Percentiles rank a stretch among this genome's conserved stretches.
phyloP scores from a whole-genome alignment of 2,888 invertebrate species.

The Melanotus villosus region DNA sequence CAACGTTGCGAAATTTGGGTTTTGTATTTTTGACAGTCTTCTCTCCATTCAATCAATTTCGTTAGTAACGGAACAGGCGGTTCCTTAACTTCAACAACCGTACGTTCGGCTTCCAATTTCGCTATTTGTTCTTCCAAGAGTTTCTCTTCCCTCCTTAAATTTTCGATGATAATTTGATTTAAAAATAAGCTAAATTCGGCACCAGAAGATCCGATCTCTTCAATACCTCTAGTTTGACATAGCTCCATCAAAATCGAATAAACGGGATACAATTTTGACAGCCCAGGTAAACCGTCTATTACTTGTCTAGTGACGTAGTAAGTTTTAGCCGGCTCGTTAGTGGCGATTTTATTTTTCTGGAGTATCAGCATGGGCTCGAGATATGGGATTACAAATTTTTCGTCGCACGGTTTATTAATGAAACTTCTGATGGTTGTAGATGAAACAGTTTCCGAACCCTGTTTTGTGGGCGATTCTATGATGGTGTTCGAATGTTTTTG shows the following conservation, averaged over 20 bases:
- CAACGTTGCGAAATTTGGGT: not conserved
- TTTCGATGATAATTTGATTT: not conserved
- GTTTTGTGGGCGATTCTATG: not conserved
- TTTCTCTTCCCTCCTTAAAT: not conserved
- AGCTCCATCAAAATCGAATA: not conserved
- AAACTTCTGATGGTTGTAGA: not conserved
- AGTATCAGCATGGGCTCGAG: conserved; percentile 15
- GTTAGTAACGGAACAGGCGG: not conserved
- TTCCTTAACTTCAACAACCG: not conserved
- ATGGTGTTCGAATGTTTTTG: not conserved
- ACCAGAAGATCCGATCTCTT: no score
- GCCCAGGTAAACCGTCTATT: not conserved
- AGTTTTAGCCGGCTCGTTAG: not conserved
- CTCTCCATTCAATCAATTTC: not conserved
- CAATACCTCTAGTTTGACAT: not conserved
- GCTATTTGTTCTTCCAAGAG: not conserved
- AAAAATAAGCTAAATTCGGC: not conserved
- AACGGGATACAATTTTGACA: not conserved
- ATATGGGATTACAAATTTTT: conserved; percentile 30
- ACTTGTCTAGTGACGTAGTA: conserved; percentile 7
- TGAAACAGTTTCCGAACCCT: not conserved
- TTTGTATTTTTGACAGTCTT: not conserved
- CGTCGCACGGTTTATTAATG: conserved; percentile 8
- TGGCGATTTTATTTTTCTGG: not conserved
- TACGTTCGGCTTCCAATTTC: not conserved